Evolutionary conservation across 2,888 invertebrate genomes (phyloP).

Genomic region (Hermodice carunculata): DNA sequence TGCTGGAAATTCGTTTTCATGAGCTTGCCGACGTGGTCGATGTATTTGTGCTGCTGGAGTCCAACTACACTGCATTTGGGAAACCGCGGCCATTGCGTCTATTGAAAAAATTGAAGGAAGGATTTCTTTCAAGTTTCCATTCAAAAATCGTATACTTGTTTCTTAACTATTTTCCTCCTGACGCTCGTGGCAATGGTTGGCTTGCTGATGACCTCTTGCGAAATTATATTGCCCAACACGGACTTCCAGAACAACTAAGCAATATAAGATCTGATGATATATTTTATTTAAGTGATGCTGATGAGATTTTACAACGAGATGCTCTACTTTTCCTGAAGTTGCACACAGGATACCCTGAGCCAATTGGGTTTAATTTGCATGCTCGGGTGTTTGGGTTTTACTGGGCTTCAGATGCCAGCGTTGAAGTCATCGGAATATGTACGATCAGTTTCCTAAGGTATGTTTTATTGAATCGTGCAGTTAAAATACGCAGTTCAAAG

Average conservation of each 20-base stretch:
- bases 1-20: constrained; percentile 73
- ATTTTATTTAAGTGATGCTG: neutral
- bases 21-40: constrained; percentile 76
- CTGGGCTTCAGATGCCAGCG: neutral
- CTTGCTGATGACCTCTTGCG: neutral
- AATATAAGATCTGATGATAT: neutral
- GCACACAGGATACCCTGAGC: neutral
- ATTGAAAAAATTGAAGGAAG: neutral
- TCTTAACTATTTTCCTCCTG: neutral
- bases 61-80: constrained; percentile 58
- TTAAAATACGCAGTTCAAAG: too few species aligned
- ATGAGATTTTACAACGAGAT: neutral
- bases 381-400: neutral
- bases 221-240: neutral
- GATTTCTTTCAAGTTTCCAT: neutral
- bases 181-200: neutral
- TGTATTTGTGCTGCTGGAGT: constrained; percentile 74
- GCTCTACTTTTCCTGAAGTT: neutral
- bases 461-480: neutral
- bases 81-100: constrained; percentile 63
- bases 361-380: neutral
- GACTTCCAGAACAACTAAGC: neutral
- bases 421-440: neutral
- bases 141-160: neutral
- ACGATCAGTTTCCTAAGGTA: neutral